These are phyloP conservation scores for Allobates femoralis DNA, from an alignment of 2,797 vertebrate species.

Conservation along the genomic window DNA sequence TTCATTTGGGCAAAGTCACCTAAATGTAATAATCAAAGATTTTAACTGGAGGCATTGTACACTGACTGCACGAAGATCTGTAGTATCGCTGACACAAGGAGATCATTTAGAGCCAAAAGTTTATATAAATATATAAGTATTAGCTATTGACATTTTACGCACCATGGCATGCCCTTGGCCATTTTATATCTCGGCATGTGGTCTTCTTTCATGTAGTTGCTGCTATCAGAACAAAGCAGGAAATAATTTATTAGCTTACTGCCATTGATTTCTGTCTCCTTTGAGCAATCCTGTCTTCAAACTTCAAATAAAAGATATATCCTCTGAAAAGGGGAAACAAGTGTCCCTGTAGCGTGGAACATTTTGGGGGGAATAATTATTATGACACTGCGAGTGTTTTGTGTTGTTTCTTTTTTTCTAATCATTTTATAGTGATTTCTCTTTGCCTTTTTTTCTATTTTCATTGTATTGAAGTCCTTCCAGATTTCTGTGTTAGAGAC, in stretches of 20 bases:
- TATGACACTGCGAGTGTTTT: conserved; percentile 7
- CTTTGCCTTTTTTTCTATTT: not conserved
- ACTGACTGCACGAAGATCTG: conserved; percentile 35
- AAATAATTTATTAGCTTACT: conserved; percentile 73
- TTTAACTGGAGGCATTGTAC: conserved; percentile 28
- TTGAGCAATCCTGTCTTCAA: conserved; percentile 57
- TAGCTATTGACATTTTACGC: conserved; percentile 56
- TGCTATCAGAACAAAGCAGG: conserved; percentile 68
- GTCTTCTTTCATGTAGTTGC: conserved; percentile 69
- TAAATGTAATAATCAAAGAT: conserved; percentile 42
- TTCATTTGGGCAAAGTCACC: conserved; percentile 27
- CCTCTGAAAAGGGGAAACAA: conserved; percentile 11
- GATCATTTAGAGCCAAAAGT: conserved; percentile 61
- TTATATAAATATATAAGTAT: conserved; percentile 47
- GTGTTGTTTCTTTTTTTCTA: not conserved
- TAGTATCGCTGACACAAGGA: conserved; percentile 45
- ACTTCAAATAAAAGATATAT: conserved; percentile 69
- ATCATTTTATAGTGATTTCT: not conserved
- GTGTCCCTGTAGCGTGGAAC: not conserved
- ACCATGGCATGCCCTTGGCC: conserved; percentile 59
- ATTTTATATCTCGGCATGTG: conserved; percentile 59
- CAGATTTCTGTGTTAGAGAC: not conserved
- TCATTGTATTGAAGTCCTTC: not conserved
- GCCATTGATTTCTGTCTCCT: conserved; percentile 69
- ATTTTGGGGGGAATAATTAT: conserved; percentile 23